A percentile compares a stretch with the other conserved stretches of the same genome.
Conservation (phyloP, 2,797 vertebrate genomes). For the Paedocypris micromegethes region DNA sequence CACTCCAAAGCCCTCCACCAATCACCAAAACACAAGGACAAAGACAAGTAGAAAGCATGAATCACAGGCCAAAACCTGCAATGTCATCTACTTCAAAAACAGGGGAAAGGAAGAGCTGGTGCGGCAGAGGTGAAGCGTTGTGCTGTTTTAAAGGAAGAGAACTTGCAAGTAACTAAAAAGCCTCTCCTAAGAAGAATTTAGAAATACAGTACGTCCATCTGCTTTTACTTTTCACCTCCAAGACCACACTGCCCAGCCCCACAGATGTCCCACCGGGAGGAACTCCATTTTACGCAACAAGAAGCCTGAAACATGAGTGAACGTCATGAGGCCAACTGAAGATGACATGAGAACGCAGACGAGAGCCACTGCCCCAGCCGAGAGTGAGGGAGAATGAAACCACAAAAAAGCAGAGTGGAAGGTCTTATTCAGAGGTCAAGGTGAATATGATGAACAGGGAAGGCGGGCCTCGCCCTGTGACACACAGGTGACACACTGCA, state of each 20-base stretch:
- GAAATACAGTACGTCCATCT: neutral
- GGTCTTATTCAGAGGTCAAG: constrained; percentile 49
- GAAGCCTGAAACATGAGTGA: constrained; percentile 68
- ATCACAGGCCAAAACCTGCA: constrained; percentile 56
- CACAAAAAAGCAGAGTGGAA: constrained; percentile 56
- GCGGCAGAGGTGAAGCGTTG: constrained; percentile 4
- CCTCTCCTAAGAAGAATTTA: no score
- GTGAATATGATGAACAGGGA: constrained; percentile 68
- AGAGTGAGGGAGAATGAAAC: constrained; percentile 53
- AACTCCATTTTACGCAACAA: constrained; percentile 61
- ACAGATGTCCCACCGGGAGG: constrained; percentile 65
- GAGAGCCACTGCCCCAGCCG: constrained; percentile 55
- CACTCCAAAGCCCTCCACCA: constrained; percentile 32
- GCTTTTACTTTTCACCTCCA: constrained; percentile 46
- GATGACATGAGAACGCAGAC: constrained; percentile 48
- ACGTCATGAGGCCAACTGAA: constrained; percentile 59
- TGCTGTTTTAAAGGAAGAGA: no score
- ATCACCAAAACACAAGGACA: constrained; percentile 38
- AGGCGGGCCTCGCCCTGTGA: constrained; percentile 53
- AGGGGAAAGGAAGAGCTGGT: constrained; percentile 61
- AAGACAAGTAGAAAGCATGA: constrained; percentile 44
- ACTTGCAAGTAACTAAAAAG: no score
- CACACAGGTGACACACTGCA: constrained; percentile 78
- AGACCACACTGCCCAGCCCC: constrained; percentile 62
- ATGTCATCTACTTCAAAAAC: constrained; percentile 60